Conservation (phyloP, 2,888 invertebrate species). For the Escarpia spicata region DNA sequence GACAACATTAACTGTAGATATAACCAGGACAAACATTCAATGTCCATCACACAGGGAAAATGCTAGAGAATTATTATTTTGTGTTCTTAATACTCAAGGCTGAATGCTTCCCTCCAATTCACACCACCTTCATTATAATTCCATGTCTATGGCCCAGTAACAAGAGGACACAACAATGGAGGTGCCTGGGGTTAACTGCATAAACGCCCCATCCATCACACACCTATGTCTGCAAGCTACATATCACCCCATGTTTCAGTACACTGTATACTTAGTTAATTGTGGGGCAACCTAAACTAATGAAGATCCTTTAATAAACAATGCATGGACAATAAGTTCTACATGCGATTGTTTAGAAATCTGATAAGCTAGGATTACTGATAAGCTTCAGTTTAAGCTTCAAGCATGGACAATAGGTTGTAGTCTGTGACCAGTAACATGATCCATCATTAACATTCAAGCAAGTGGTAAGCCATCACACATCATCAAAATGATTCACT, state of each 20-base stretch:
- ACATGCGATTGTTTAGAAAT: background rate
- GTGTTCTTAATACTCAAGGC: background rate
- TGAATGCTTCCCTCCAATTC: background rate
- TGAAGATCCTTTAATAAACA: background rate
- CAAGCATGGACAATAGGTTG: background rate
- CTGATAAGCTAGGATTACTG: background rate
- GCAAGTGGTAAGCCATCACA: background rate
- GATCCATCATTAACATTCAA: background rate
- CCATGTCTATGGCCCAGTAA: background rate
- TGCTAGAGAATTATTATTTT: too few relatives aligned
- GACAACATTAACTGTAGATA: too few relatives aligned
- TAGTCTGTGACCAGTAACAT: background rate
- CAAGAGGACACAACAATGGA: background rate
- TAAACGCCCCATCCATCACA: background rate
- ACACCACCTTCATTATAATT: background rate
- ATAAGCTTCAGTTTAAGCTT: background rate
- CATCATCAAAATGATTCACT: background rate
- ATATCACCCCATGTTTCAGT: background rate
- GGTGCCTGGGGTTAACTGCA: background rate
- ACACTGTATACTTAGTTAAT: background rate
- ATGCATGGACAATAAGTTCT: background rate
- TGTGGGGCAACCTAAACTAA: background rate
- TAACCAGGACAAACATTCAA: too few relatives aligned
- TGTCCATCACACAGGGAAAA: too few relatives aligned
- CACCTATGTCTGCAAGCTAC: background rate